These are phyloP conservation scores for Adineta ricciae DNA, from an alignment of 2,888 invertebrate species.

Conservation along the genomic window DNA sequence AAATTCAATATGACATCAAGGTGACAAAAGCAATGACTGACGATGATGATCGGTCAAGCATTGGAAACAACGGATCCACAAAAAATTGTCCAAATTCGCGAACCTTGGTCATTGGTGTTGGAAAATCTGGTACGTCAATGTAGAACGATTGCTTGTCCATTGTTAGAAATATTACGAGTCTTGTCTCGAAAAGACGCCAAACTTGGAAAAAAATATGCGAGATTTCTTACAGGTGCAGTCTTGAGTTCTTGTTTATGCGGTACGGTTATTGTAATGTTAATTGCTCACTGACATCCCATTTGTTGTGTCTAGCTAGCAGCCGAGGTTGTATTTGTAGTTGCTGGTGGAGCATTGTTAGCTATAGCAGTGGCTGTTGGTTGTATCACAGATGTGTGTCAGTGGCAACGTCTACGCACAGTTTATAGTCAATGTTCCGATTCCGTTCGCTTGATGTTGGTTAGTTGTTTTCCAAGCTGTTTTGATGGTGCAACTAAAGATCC, in stretches of 20 bases:
- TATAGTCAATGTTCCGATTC: background rate
- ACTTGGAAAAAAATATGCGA: background rate
- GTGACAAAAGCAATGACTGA: background rate
- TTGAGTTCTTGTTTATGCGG: background rate
- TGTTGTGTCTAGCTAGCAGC: background rate
- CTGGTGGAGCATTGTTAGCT: background rate
- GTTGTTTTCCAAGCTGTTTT: background rate
- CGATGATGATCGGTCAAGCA: background rate
- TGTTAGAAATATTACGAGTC: background rate
- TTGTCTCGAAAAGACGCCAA: background rate
- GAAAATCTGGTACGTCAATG: background rate
- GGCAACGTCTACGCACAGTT: background rate
- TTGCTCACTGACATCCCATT: background rate
- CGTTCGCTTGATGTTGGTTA: background rate
- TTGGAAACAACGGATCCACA: background rate
- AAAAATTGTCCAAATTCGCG: background rate
- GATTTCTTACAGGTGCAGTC: background rate
- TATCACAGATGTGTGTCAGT: background rate
- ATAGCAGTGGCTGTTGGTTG: background rate
- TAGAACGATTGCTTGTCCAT: background rate
- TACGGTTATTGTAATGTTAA: background rate
- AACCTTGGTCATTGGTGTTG: background rate
- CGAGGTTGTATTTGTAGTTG: background rate
- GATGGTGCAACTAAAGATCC: background rate
- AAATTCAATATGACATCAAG: background rate